Conservation (phyloP, 2,113 vertebrate genomes). For the Clarias macrocephalus region DNA sequence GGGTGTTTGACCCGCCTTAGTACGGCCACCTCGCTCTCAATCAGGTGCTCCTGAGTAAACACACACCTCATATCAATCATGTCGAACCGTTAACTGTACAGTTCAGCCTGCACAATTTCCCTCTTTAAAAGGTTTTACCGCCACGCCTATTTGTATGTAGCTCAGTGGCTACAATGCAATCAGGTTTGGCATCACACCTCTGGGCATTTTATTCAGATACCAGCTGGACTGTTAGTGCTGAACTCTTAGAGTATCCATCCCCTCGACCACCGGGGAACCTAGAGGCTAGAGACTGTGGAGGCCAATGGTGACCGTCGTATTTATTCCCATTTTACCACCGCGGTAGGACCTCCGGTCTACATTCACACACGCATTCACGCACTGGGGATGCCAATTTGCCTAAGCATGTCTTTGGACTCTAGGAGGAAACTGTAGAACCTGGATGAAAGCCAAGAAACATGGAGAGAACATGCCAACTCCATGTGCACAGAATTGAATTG, state of each 20-base stretch:
- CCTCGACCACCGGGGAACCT: no score
- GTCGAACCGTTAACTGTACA: neutral
- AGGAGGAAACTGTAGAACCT: no score
- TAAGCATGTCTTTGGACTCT: no score
- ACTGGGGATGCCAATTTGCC: no score
- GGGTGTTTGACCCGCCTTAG: constrained; percentile 93
- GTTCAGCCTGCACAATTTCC: neutral
- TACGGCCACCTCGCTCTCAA: constrained; percentile 95
- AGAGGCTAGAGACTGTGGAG: no score
- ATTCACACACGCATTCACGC: no score
- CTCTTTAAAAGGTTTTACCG: neutral
- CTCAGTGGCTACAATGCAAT: neutral
- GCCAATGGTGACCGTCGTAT: no score
- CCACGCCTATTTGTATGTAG: neutral
- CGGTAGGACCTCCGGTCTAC: no score
- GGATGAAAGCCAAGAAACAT: no score
- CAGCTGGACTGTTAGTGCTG: neutral
- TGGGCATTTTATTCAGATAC: neutral
- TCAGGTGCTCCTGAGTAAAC: constrained; percentile 86
- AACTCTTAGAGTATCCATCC: neutral
- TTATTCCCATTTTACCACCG: no score
- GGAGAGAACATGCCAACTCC: no score
- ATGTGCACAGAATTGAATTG: no score
- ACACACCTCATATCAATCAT: neutral
- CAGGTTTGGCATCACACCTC: neutral